Evolutionary conservation across 1,140 invertebrate species (phyloP).

Genomic region (Drepana arcuata): DNA sequence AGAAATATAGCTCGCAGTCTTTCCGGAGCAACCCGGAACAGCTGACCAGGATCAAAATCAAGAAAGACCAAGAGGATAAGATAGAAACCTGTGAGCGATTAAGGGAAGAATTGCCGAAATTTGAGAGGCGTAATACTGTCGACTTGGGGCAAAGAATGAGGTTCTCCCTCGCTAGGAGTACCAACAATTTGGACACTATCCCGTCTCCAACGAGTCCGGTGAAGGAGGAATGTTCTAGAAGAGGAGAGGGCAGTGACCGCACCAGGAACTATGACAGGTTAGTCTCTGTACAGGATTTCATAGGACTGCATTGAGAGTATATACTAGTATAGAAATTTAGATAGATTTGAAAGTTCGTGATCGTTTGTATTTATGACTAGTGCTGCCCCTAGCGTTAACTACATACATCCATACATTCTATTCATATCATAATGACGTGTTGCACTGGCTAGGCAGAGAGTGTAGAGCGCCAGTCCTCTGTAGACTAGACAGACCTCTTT

Average conservation of each 20-base stretch:
- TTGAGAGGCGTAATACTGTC: constrained; percentile 63
- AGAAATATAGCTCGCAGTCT: constrained; percentile 89
- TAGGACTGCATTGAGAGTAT: neutral
- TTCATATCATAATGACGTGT: no score
- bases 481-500: no score
- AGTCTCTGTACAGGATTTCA: constrained; percentile 4
- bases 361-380: no score
- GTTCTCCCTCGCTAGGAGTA: constrained; percentile 49
- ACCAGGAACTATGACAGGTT: constrained; percentile 20
- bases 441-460: no score
- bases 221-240: constrained; percentile 6
- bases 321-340: no score
- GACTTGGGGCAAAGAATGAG: constrained; percentile 64
- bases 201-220: constrained; percentile 39
- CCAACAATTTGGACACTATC: constrained; percentile 47
- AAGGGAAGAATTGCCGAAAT: constrained; percentile 46
- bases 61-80: constrained; percentile 40
- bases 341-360: no score
- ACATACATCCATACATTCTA: no score
- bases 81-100: constrained; percentile 37
- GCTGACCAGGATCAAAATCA: constrained; percentile 48
- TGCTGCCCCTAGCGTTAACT: no score
- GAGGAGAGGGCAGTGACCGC: constrained; percentile 11
- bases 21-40: constrained; percentile 75
- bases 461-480: no score